Conservation (phyloP, 2,113 vertebrate genomes). For the Microcebus tavaratra region DNA sequence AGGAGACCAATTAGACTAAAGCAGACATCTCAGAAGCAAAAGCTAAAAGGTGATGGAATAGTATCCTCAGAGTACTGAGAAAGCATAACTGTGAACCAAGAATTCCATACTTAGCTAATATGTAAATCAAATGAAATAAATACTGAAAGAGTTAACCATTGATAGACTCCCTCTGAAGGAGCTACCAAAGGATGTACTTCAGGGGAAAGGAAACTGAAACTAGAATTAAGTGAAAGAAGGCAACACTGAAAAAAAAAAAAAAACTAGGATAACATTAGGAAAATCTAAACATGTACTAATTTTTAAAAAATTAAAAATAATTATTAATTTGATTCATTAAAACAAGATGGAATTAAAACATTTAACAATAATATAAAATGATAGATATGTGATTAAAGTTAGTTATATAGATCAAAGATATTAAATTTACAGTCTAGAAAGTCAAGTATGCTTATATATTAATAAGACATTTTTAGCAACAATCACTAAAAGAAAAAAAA, state of each 20-base stretch:
- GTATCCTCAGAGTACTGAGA: background rate
- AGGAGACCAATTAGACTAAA: background rate
- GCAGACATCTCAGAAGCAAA: slow-evolving; percentile 24
- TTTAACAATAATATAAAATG: slow-evolving; percentile 38
- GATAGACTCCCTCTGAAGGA: background rate
- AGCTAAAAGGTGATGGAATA: background rate
- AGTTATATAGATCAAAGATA: background rate
- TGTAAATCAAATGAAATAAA: background rate
- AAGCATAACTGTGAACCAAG: background rate
- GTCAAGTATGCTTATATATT: background rate
- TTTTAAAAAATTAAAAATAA: background rate
- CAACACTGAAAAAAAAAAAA: background rate
- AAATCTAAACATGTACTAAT: background rate
- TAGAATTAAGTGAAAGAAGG: background rate
- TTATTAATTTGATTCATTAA: background rate
- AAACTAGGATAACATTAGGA: background rate
- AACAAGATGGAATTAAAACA: slow-evolving; percentile 18
- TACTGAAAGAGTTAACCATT: background rate
- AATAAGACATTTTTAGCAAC: background rate
- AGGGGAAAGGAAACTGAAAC: background rate
- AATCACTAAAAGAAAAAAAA: background rate
- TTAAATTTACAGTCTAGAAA: slow-evolving; percentile 21
- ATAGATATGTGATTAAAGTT: background rate
- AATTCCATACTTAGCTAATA: background rate
- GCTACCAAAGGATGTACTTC: background rate